phyloP scores from a whole-genome alignment of 2,888 invertebrate genomes.

The Pyrgus malvae region DNA sequence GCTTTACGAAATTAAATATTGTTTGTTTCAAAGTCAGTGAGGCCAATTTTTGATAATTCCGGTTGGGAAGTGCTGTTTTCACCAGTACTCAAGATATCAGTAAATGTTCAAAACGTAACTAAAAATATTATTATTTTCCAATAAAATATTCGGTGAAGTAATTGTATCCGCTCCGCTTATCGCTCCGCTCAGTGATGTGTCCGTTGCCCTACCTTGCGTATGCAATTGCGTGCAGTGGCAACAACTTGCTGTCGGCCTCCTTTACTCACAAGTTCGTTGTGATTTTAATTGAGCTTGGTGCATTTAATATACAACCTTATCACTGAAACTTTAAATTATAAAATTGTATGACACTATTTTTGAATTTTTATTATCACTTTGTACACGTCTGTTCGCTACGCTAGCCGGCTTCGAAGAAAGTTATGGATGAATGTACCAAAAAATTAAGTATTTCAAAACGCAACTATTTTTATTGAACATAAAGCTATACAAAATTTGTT shows the following conservation, averaged over 20 bases:
- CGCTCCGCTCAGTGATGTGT: background rate
- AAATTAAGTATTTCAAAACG: too few species aligned
- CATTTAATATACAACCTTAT: background rate
- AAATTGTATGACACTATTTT: background rate
- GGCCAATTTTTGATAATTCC: slow-evolving; percentile 7
- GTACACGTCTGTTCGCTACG: slow-evolving; percentile 3
- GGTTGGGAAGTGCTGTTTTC: slow-evolving; percentile 2
- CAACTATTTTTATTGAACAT: too few species aligned
- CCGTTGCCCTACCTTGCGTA: background rate
- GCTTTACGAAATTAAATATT: background rate
- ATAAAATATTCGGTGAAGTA: background rate
- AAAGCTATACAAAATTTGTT: too few species aligned
- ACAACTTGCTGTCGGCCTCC: background rate
- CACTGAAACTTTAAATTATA: background rate
- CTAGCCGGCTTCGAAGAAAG: background rate
- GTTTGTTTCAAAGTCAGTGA: background rate
- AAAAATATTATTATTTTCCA: background rate
- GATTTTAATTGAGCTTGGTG: background rate
- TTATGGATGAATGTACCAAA: too few species aligned
- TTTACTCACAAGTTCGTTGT: background rate
- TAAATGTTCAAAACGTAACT: background rate
- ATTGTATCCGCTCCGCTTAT: slow-evolving; percentile 2
- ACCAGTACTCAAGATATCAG: background rate
- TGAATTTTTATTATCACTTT: background rate
- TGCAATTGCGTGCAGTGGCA: background rate